These are phyloP conservation scores for Acholoe squamosa DNA, from an alignment of 2,888 invertebrate genomes.

Conservation along the genomic window DNA sequence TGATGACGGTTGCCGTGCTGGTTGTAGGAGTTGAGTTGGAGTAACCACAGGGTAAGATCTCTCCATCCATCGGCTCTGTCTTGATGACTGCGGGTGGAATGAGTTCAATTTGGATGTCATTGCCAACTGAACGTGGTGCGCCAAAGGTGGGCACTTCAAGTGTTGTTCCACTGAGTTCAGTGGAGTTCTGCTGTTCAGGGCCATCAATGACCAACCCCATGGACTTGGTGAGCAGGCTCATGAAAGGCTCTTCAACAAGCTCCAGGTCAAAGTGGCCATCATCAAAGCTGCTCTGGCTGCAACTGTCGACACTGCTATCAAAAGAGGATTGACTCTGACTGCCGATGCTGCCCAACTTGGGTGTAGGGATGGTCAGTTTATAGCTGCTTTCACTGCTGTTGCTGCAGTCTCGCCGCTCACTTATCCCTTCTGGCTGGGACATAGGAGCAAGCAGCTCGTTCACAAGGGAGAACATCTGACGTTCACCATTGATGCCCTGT, in stretches of 20 bases:
- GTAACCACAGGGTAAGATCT: background rate
- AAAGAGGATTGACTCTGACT: conserved; percentile 8
- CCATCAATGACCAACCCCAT: background rate
- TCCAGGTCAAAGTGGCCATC: background rate
- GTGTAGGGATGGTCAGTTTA: background rate
- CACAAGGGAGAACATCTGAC: background rate
- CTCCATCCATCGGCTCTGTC: conserved; percentile 34
- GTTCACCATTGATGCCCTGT: background rate
- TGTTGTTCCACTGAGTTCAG: background rate
- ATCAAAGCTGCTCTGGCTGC: conserved; percentile 36
- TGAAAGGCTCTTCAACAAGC: conserved; percentile 14
- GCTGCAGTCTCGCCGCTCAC: background rate
- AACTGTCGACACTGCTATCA: conserved; percentile 35
- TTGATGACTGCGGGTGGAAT: conserved; percentile 42
- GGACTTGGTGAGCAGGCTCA: background rate
- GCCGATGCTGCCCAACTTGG: conserved; percentile 19
- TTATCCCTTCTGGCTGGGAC: background rate
- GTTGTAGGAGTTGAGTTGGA: background rate
- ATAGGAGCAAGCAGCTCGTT: conserved; percentile 4
- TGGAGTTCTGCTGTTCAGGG: background rate
- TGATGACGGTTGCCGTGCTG: background rate
- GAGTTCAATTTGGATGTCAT: background rate
- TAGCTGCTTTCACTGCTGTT: conserved; percentile 5
- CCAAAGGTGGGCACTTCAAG: conserved; percentile 36
- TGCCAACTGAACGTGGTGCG: background rate